phyloP scores from a whole-genome alignment of 1,140 invertebrate species.

The Oscheius sp. region DNA sequence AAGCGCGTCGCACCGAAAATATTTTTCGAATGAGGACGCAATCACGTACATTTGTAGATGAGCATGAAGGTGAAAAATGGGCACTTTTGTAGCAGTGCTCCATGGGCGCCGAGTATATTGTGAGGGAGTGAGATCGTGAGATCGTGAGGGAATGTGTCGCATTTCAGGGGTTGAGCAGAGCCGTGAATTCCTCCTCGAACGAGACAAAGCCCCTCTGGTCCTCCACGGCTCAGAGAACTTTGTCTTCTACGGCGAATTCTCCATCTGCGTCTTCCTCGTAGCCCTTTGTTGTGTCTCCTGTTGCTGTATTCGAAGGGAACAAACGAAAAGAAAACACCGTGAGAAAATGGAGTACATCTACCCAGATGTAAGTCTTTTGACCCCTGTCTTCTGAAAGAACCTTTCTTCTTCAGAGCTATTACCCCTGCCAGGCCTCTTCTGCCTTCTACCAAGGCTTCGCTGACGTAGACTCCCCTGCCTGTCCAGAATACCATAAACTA shows the following conservation, averaged over 20 bases:
- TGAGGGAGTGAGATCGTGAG: no score
- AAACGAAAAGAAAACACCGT: neutral
- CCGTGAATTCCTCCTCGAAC: slow-evolving; percentile 18
- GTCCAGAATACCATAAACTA: neutral
- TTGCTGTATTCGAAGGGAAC: slow-evolving; percentile 11
- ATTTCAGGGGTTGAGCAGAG: neutral
- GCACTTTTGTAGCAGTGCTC: no score
- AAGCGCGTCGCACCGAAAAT: no score
- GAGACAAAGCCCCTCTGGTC: slow-evolving; percentile 19
- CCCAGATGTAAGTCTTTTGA: neutral
- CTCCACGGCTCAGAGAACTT: slow-evolving; percentile 11
- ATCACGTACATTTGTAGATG: no score
- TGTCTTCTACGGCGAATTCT: slow-evolving; percentile 24
- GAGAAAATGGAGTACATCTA: neutral
- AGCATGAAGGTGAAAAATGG: no score
- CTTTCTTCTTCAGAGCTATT: neutral
- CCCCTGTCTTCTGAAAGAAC: neutral
- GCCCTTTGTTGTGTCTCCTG: slow-evolving; percentile 21
- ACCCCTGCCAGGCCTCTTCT: no score
- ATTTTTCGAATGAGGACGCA: no score
- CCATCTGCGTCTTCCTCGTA: slow-evolving; percentile 15
- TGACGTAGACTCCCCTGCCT: neutral
- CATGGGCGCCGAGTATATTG: no score
- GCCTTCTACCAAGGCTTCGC: neutral
- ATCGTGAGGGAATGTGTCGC: neutral